A percentile compares a stretch with the other conserved stretches of the same genome.
These are phyloP conservation scores for Galerucella nymphaeae DNA, from an alignment of 2,888 invertebrate species.

Conservation along the genomic window DNA sequence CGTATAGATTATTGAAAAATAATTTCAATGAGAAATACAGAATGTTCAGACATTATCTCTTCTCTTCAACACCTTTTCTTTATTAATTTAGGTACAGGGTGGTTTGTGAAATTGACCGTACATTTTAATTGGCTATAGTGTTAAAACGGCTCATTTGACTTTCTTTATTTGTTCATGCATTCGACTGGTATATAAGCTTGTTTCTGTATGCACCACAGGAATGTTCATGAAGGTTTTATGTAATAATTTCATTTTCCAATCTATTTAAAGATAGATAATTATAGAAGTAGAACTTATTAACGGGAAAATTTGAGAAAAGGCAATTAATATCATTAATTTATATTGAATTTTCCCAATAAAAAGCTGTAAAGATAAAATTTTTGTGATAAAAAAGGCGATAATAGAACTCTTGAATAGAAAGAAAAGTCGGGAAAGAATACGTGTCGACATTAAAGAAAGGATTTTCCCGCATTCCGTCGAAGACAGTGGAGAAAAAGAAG, in stretches of 20 bases:
- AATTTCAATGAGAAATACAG: background rate
- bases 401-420: constrained; percentile 16
- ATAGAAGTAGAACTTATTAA: background rate
- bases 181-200: too few relatives aligned
- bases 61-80: too few relatives aligned
- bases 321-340: background rate
- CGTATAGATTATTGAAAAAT: background rate
- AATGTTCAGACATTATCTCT: too few relatives aligned
- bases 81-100: too few relatives aligned
- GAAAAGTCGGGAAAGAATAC: constrained; percentile 29
- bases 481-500: constrained; percentile 60
- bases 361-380: background rate
- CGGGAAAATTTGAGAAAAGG: background rate
- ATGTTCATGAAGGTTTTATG: too few relatives aligned
- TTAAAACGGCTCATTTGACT: too few relatives aligned
- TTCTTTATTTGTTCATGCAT: too few relatives aligned
- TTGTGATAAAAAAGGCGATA: constrained; percentile 6
- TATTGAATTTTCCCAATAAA: background rate
- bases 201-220: too few relatives aligned
- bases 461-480: constrained; percentile 33
- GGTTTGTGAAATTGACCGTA: too few relatives aligned
- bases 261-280: too few relatives aligned
- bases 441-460: constrained; percentile 38
- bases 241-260: too few relatives aligned
- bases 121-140: too few relatives aligned